Evolutionary conservation across 2,113 vertebrate species (phyloP).

Genomic region (Mesoclemmys tuberculata): DNA sequence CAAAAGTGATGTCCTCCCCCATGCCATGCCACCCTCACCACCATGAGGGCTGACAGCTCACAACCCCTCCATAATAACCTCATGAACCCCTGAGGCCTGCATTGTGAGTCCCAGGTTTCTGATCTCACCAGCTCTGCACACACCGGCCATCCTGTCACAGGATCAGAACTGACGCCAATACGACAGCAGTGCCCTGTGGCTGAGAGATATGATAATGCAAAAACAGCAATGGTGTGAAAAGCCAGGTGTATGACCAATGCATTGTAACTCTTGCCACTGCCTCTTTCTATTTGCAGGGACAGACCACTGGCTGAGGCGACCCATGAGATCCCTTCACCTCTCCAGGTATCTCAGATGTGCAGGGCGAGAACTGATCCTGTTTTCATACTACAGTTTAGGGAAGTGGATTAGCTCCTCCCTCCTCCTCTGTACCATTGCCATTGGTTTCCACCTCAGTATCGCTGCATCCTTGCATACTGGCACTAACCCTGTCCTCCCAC

Average conservation of each 20-base stretch:
- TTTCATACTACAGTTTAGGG: neutral
- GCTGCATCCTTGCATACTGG: neutral
- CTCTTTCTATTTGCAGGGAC: slow-evolving; percentile 28
- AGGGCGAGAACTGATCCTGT: neutral
- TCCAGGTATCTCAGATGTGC: slow-evolving; percentile 43
- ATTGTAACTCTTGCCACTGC: neutral
- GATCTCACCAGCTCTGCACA: neutral
- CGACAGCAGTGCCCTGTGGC: neutral
- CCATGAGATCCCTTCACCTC: rapidly evolving
- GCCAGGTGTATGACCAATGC: rapidly evolving
- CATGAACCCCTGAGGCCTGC: neutral
- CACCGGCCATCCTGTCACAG: neutral
- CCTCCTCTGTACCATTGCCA: too few relatives aligned
- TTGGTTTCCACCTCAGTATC: neutral
- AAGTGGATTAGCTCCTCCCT: neutral
- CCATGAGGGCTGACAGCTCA: too few relatives aligned
- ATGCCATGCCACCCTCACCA: too few relatives aligned
- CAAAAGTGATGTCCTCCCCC: too few relatives aligned
- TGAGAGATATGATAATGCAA: neutral
- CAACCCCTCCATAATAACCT: too few relatives aligned
- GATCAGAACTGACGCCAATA: neutral
- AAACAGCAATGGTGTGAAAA: neutral
- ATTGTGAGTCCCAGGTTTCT: neutral
- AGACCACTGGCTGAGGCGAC: neutral
- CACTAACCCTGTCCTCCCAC: neutral